A percentile compares a stretch with the other conserved stretches of the same genome.
These are phyloP conservation scores for Guaruba guarouba DNA, from an alignment of 2,113 vertebrate genomes.

Conservation along the genomic window DNA sequence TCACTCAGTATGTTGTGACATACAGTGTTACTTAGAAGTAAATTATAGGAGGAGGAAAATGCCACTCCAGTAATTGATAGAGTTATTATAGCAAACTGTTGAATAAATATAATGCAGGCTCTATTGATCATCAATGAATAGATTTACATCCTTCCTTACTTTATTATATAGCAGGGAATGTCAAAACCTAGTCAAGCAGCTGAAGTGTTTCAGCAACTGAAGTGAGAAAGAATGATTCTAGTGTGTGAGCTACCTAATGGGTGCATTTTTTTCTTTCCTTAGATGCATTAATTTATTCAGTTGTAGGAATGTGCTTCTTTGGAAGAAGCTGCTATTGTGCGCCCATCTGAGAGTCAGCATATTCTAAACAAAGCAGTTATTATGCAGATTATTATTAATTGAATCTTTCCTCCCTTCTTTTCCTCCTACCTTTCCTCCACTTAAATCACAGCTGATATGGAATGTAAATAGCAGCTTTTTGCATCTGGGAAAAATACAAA, in stretches of 20 bases:
- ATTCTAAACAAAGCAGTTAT: not conserved
- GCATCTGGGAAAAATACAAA: not conserved
- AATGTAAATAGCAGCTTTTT: not conserved
- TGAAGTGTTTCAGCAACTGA: not conserved
- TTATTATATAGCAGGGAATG: not conserved
- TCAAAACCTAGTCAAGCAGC: not conserved
- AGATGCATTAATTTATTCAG: not conserved
- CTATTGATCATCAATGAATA: not conserved
- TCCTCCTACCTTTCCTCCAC: not conserved
- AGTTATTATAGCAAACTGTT: not conserved
- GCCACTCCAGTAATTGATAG: not conserved
- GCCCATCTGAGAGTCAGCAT: not conserved
- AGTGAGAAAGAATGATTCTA: not conserved
- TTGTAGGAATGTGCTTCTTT: not conserved
- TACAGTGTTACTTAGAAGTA: not conserved
- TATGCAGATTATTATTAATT: not conserved
- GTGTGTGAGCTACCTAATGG: not conserved
- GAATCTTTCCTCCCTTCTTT: not conserved
- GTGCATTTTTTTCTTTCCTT: not conserved
- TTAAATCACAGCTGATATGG: not conserved
- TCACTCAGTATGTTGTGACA: not conserved
- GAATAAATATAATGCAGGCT: not conserved
- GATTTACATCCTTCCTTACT: not conserved
- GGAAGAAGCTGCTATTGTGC: not conserved
- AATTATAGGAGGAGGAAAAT: not conserved